These are phyloP conservation scores for Conistra vaccinii DNA, from an alignment of 2,888 invertebrate species.

Conservation along the genomic window DNA sequence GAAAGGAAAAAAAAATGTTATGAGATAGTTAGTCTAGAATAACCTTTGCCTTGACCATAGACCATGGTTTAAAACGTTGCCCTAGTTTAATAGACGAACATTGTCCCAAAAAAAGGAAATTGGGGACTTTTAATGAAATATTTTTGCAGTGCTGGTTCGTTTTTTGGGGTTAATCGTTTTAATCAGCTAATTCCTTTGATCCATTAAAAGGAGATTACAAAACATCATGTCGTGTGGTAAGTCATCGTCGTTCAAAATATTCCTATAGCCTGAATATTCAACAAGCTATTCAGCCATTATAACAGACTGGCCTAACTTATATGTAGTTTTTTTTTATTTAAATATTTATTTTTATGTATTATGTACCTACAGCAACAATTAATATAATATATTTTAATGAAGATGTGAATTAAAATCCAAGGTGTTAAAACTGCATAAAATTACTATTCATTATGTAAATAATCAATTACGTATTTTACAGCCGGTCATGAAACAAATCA, in stretches of 20 bases:
- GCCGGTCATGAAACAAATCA: background rate
- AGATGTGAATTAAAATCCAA: background rate
- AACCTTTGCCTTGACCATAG: conserved; percentile 7
- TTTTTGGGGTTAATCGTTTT: background rate
- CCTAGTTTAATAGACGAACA: background rate
- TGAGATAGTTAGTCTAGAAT: background rate
- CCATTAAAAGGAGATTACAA: background rate
- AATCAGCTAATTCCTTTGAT: background rate
- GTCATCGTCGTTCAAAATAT: background rate
- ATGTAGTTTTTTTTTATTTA: background rate
- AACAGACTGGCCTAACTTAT: background rate
- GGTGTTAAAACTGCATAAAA: background rate
- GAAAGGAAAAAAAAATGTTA: background rate
- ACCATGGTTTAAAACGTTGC: background rate
- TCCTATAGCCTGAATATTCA: background rate
- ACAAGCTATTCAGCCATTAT: background rate
- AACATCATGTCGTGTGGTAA: background rate
- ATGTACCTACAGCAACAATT: background rate
- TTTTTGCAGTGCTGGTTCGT: background rate
- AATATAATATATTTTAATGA: background rate
- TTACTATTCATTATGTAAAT: background rate
- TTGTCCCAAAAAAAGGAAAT: too few species aligned
- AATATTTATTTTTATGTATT: background rate
- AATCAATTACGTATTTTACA: background rate
- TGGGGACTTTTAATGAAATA: background rate